Base-by-base conservation (phyloP, 35 echinoderm and acorn worm species). In the Lytechinus variegatus region DNA sequence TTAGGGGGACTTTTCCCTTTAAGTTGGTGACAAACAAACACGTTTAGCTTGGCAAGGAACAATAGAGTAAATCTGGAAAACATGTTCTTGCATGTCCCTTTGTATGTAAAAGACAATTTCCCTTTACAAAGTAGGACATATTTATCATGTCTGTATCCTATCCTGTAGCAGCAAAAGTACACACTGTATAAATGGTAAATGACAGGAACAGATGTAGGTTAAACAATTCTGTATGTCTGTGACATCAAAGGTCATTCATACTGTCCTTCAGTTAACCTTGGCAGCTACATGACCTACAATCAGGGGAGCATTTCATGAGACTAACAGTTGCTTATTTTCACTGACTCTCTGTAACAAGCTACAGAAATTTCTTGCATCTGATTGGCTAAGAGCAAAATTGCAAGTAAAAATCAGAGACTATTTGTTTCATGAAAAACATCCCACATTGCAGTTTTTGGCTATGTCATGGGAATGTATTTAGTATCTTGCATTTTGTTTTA, bases 231-330 rank as follows among this genome's bases (percentile, higher is more conserved):
- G 44, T 27, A 52, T 53, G 44, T 91, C 44, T 91, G 11, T 44
- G 89, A 54, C 44, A 91, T 91, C 19, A 91, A 91, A 91, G 54
- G 54, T 91, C 44, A 53, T 53, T 53, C 54, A 8, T 5, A 3
- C 19, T 91, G 44, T 91, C 54, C 54, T 91, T 91, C 89, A 53
- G 11, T 91, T 91, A 91, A 53, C 54, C 54, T 91, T 52, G 89
- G 44, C 54, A 53, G 44, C 10, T 91, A 52, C 28, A 27, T 44
- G 54, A 91, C 53, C 53, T 28, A 91, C 3, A 28, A 54, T 91
- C 33, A 91, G 33, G 33, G 33, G 33, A 44, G 33, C 33, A 44
- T 44, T 44, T 44, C 33, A 44, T 44, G 33, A 44, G 33, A 44
- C 33, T 44, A 44, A 44, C 33, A 44, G 33, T 44, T 44, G 33